These are phyloP conservation scores for Anabas testudineus DNA, from an alignment of 2,797 vertebrate species.

Conservation along the genomic window DNA sequence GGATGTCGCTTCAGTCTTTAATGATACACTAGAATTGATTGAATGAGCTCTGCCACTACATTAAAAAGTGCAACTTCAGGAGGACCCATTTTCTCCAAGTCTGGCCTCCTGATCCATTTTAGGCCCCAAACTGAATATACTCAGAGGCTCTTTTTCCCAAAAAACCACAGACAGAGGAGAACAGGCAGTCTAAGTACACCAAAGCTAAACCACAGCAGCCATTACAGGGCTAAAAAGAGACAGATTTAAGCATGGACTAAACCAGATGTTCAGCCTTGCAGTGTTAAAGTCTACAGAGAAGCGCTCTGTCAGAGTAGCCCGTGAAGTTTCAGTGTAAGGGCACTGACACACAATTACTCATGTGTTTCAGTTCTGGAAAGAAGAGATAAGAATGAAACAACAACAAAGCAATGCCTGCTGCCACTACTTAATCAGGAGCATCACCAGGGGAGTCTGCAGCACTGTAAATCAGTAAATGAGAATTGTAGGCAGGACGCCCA, in stretches of 20 bases:
- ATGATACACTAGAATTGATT: constrained; percentile 19
- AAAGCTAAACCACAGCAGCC: constrained; percentile 70
- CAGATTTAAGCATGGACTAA: constrained; percentile 30
- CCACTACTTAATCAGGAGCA: constrained; percentile 54
- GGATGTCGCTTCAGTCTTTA: neutral
- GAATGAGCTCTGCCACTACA: constrained; percentile 39
- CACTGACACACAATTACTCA: neutral
- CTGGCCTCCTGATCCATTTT: constrained; percentile 70
- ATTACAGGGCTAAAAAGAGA: constrained; percentile 67
- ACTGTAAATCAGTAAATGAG: constrained; percentile 60
- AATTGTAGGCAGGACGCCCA: constrained; percentile 29
- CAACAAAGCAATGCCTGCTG: constrained; percentile 59
- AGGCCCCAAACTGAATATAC: constrained; percentile 66
- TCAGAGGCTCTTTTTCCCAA: constrained; percentile 68
- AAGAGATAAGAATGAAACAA: constrained; percentile 35
- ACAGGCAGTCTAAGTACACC: constrained; percentile 52
- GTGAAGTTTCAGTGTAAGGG: neutral
- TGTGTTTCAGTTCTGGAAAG: constrained; percentile 14
- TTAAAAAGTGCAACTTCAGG: constrained; percentile 36
- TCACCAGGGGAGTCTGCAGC: constrained; percentile 38
- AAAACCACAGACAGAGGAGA: constrained; percentile 76
- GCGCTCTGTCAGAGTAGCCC: neutral
- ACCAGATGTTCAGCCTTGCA: constrained; percentile 33
- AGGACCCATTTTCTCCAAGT: constrained; percentile 45
- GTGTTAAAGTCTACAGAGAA: constrained; percentile 21